A percentile compares a stretch with the other conserved stretches of the same genome.
Conservation (phyloP, 2,797 vertebrate genomes). For the Melanotaenia boesemani region DNA sequence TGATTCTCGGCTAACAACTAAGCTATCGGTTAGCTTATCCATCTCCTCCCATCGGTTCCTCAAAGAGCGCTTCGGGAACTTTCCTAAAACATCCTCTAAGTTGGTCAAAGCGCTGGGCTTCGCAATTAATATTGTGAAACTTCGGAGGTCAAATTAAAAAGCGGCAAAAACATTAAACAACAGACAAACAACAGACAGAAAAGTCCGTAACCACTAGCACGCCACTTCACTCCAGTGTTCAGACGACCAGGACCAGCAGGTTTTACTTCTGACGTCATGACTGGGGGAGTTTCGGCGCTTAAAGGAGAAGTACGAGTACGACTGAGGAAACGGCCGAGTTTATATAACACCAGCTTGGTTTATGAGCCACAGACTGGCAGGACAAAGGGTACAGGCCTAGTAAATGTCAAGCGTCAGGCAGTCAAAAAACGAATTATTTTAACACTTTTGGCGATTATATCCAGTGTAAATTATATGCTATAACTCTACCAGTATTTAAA, state of each 20-base stretch:
- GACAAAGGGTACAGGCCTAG: no score
- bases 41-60: slow-evolving; percentile 78
- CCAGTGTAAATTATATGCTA: background rate
- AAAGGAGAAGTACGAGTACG: slow-evolving; percentile 68
- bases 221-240: slow-evolving; percentile 70
- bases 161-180: slow-evolving; percentile 40
- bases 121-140: background rate
- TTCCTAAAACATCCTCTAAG: slow-evolving; percentile 57
- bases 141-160: slow-evolving; percentile 8
- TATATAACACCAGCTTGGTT: background rate
- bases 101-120: background rate
- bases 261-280: slow-evolving; percentile 80
- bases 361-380: background rate
- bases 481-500: background rate
- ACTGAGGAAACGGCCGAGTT: slow-evolving; percentile 14
- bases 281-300: slow-evolving; percentile 49
- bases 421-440: background rate
- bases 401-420: background rate
- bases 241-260: slow-evolving; percentile 65
- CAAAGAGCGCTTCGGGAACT: slow-evolving; percentile 62
- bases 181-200: slow-evolving; percentile 28
- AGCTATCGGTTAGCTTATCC: slow-evolving; percentile 83
- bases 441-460: background rate
- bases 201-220: slow-evolving; percentile 59
- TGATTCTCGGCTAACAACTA: slow-evolving; percentile 74